Conservation (phyloP, 2,888 invertebrate genomes). For the Phymatocera aterrima region DNA sequence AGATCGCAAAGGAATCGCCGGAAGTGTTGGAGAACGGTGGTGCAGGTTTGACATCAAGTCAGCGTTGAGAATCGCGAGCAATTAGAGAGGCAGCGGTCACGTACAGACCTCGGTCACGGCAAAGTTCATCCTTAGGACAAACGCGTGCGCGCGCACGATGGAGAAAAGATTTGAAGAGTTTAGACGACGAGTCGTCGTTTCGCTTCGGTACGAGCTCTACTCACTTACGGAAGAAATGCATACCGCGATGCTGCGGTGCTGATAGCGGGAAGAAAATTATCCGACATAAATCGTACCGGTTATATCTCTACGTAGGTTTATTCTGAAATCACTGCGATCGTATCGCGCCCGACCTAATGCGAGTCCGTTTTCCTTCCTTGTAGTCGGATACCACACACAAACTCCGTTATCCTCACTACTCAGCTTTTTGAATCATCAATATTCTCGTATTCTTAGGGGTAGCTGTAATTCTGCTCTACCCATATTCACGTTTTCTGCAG, state of each 20-base stretch:
- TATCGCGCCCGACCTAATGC: slow-evolving; percentile 30
- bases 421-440: too few species aligned
- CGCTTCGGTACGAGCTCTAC: neutral
- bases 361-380: slow-evolving; percentile 5
- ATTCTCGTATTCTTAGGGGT: too few species aligned
- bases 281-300: slow-evolving; percentile 39
- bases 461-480: too few species aligned
- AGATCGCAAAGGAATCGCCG: too few species aligned
- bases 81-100: neutral
- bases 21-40: neutral
- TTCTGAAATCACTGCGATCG: slow-evolving; percentile 31
- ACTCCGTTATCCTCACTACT: neutral
- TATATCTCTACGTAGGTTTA: slow-evolving; percentile 2
- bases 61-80: slow-evolving; percentile 7
- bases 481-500: too few species aligned
- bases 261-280: slow-evolving; percentile 52
- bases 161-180: neutral
- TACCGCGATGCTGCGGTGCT: slow-evolving; percentile 54
- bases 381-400: neutral
- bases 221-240: slow-evolving; percentile 50
- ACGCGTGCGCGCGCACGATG: neutral
- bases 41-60: neutral
- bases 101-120: neutral
- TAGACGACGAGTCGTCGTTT: neutral
- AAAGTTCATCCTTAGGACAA: slow-evolving; percentile 2